Evolutionary conservation across 2,888 invertebrate species (phyloP).

Genomic region (Thecophora atra): DNA sequence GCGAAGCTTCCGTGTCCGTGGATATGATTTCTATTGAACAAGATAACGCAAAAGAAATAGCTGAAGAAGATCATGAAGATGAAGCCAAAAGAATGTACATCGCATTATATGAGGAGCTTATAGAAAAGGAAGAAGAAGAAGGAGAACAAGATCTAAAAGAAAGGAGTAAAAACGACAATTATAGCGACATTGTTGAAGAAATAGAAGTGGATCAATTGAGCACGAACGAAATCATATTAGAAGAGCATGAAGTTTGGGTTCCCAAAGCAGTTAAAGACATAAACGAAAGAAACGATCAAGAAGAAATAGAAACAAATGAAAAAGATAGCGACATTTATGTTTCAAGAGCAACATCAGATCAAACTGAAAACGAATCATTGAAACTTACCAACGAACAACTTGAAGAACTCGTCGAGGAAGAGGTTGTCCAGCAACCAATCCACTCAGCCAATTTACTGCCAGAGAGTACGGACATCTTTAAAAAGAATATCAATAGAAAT

Average conservation of each 20-base stretch:
- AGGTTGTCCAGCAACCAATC: not conserved
- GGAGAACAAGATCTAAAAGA: not conserved
- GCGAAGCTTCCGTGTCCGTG: too few relatives aligned
- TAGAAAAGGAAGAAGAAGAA: constrained; percentile 2
- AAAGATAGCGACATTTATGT: not conserved
- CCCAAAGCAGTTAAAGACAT: not conserved
- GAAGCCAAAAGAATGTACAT: not conserved
- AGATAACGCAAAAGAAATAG: not conserved
- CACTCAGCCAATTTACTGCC: too few relatives aligned
- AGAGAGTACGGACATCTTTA: too few relatives aligned
- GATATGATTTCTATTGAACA: not conserved
- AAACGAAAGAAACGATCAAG: not conserved
- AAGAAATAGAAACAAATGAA: not conserved
- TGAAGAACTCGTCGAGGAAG: not conserved
- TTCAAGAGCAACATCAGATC: not conserved
- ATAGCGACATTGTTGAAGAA: not conserved
- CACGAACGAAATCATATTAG: not conserved
- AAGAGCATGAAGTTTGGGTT: not conserved
- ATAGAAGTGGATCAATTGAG: constrained; percentile 5
- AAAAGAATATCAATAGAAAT: too few relatives aligned
- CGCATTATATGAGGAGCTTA: not conserved
- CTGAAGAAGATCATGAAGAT: not conserved
- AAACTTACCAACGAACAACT: not conserved
- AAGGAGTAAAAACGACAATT: not conserved
- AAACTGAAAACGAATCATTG: not conserved